Base-by-base conservation (phyloP, 2,797 vertebrate species). In the Chelonia mydas region DNA sequence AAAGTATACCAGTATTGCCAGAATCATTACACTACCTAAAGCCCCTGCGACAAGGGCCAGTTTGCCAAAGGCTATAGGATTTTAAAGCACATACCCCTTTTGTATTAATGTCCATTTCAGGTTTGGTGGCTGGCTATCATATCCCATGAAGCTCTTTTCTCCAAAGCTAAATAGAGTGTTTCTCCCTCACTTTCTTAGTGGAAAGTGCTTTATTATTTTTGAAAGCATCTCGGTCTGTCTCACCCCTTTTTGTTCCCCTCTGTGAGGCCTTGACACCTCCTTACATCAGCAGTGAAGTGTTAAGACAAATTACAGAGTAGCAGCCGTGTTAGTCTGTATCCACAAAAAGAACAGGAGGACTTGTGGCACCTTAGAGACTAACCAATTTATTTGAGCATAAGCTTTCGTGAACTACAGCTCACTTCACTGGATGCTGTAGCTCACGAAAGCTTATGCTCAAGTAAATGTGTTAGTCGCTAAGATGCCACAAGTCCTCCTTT, bases 41-140 rank as follows among this genome's bases (percentile, higher is more conserved):
- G 54, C 1, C 86, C 68, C 47, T 53, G 51, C 13, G 3, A 1
- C 1, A 1, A 77, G 82, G 8, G 57, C 28, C 10, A 33, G 17
- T 37, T 86, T 87, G 81, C 13, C 28, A 9, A 77, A 0, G 0
- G 28, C n/a, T 13, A 2, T 4, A 76, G 0, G 3, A 0, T 25
- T 88, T 81, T 49, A 41, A 41, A 15, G 2, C 57, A 12, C 53
- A 45, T 49, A 47, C 31, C 37, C 47, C 0, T 50, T 3, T 47
- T 19, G 19, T 28, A 6, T 49, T 83, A 33, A 54, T 55, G 9
- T 16, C 23, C 0, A 0, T 82, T 59, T n/a, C 59, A 76, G 49
- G 37, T 13, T 21, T 5, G 10, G 17, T 16, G 59, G 9, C 0
- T 65, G 47, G 7, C 80, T 83, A 23, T 68, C 55, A 72, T 31